Evolutionary conservation across 2,797 vertebrate species (phyloP).

Genomic region (Graptemys geographica): DNA sequence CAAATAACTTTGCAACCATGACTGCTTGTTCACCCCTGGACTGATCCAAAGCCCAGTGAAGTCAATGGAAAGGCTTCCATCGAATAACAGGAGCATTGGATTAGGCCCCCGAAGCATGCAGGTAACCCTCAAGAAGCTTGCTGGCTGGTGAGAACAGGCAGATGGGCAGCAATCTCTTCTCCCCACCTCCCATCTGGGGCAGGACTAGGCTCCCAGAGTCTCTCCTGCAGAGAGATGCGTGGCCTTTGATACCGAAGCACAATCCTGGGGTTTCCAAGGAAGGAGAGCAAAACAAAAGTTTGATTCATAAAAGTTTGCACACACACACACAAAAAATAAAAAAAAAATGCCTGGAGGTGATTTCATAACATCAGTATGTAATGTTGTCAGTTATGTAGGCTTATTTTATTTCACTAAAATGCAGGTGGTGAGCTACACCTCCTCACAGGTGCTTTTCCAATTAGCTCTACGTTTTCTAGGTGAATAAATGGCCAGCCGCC

Average conservation of each 20-base stretch:
- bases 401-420: conserved; percentile 74
- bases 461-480: conserved; percentile 74
- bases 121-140: accelerated
- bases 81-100: accelerated
- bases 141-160: neutral
- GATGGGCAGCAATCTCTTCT: neutral
- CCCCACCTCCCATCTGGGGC: neutral
- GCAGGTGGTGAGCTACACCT: conserved; percentile 74
- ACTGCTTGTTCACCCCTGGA: neutral
- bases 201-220: neutral
- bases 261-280: conserved; percentile 19
- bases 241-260: neutral
- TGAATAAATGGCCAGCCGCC: conserved; percentile 63
- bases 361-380: conserved; percentile 74
- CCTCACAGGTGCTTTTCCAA: conserved; percentile 75
- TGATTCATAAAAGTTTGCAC: conserved; percentile 48
- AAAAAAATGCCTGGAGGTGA: conserved; percentile 66
- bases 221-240: neutral
- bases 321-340: conserved; percentile 8
- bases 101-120: neutral
- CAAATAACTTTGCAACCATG: accelerated
- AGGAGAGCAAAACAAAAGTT: conserved; percentile 39
- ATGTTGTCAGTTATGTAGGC: conserved; percentile 71
- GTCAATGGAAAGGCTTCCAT: neutral
- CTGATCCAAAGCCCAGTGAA: accelerated